Percentiles rank a stretch among this genome's conserved stretches.
Conservation (phyloP, 2,888 invertebrate genomes). For the Agonopterix heracliana region DNA sequence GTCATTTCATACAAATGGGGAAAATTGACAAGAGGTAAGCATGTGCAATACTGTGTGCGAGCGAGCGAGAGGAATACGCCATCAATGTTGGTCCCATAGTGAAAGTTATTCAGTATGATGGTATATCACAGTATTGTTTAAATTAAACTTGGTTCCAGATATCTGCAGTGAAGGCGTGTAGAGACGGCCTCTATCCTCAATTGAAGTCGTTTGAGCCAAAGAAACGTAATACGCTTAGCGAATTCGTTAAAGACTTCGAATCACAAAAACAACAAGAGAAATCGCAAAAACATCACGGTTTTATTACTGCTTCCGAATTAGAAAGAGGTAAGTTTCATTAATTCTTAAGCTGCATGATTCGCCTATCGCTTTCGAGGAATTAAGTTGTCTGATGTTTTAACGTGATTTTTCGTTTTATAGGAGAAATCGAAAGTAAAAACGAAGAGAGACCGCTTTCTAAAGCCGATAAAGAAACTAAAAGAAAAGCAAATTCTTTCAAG, state of each 20-base stretch:
- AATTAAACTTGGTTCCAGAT: conserved; percentile 63
- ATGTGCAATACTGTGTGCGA: too few species aligned
- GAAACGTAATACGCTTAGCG: conserved; percentile 63
- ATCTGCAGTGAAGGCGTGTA: conserved; percentile 76
- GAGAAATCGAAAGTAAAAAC: conserved; percentile 29
- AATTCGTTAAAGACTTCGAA: conserved; percentile 69
- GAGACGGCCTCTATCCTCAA: conserved; percentile 64
- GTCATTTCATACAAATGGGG: too few species aligned
- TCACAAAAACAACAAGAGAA: conserved; percentile 39
- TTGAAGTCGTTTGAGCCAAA: conserved; percentile 74
- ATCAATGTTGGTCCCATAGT: too few species aligned
- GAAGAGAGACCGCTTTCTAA: conserved; percentile 48
- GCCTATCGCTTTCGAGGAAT: too few species aligned
- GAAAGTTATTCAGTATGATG: too few species aligned
- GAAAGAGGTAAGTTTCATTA: conserved; percentile 15
- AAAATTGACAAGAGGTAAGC: too few species aligned
- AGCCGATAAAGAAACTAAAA: conserved; percentile 61
- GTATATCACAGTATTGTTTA: background rate
- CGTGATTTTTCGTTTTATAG: conserved; percentile 14
- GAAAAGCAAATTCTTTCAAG: conserved; percentile 66
- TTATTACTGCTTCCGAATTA: conserved; percentile 57
- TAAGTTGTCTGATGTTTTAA: too few species aligned
- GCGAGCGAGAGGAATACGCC: too few species aligned
- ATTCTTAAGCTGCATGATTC: too few species aligned
- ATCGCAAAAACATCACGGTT: conserved; percentile 32